phyloP scores from a whole-genome alignment of 2,113 vertebrate species.

The Willisornis vidua region DNA sequence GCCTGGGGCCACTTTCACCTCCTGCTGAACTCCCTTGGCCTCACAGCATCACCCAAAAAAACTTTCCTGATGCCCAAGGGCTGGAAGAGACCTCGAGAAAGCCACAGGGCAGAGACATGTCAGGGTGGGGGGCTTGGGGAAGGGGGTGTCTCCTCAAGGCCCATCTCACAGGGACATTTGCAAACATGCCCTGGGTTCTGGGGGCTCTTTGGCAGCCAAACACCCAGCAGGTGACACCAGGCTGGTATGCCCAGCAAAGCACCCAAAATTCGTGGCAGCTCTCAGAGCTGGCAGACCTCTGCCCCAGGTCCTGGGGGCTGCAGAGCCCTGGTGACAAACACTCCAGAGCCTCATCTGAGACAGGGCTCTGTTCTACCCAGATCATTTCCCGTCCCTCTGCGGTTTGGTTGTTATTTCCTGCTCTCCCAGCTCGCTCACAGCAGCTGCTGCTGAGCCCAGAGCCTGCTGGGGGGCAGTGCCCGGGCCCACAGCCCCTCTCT shows the following conservation, averaged over 20 bases:
- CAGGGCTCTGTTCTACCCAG: background rate
- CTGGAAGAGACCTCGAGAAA: background rate
- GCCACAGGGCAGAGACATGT: background rate
- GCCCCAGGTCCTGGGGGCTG: background rate
- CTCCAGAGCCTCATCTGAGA: background rate
- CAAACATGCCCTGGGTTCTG: background rate
- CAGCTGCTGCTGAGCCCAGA: background rate
- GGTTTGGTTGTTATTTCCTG: conserved; percentile 52
- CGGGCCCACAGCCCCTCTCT: background rate
- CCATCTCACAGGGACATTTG: background rate
- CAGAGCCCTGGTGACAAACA: rapidly evolving
- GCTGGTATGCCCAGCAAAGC: background rate
- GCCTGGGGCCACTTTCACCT: background rate
- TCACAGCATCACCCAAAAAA: background rate
- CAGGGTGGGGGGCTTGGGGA: too few relatives aligned
- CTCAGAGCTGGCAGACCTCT: background rate
- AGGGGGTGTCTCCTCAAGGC: background rate
- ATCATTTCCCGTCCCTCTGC: conserved; percentile 42
- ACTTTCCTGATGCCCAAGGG: background rate
- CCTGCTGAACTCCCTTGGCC: background rate
- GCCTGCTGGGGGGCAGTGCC: background rate
- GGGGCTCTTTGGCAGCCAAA: background rate
- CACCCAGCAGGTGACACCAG: background rate
- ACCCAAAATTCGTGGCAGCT: background rate
- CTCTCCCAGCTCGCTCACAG: background rate